A percentile compares a stretch with the other conserved stretches of the same genome.
These are phyloP conservation scores for Nycticorax nycticorax DNA, from an alignment of 2,113 vertebrate species.

Conservation along the genomic window DNA sequence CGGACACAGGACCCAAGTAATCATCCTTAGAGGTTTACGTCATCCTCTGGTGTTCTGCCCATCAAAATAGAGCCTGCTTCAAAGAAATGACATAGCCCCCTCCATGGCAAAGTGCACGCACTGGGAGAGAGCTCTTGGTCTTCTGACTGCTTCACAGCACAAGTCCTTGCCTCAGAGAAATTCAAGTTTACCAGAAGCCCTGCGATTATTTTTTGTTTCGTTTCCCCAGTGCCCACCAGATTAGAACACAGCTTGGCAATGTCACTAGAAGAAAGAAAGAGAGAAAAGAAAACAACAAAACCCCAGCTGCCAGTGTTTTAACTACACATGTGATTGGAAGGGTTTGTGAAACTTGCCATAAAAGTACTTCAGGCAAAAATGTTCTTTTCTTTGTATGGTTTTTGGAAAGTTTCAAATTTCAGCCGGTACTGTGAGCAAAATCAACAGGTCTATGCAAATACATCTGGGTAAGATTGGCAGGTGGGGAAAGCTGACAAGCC, in stretches of 20 bases:
- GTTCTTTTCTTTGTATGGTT: constrained; percentile 19
- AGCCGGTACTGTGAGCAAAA: not conserved
- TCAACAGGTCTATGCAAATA: not conserved
- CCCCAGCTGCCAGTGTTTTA: not conserved
- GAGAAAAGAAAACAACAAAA: constrained; percentile 22
- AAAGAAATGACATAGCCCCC: constrained; percentile 67
- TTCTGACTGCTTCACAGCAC: constrained; percentile 57
- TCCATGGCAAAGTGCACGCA: constrained; percentile 56
- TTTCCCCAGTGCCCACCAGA: constrained; percentile 17
- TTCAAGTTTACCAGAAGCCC: constrained; percentile 14
- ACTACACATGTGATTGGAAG: not conserved
- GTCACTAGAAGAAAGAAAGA: constrained; percentile 22
- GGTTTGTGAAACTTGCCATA: constrained; percentile 41
- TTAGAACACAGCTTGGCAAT: constrained; percentile 59
- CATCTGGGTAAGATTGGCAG: not conserved
- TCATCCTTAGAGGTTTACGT: constrained; percentile 65
- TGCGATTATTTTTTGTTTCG: constrained; percentile 3
- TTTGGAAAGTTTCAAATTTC: constrained; percentile 34
- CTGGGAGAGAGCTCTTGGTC: constrained; percentile 56
- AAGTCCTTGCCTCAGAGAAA: constrained; percentile 36
- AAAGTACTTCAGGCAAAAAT: constrained; percentile 34
- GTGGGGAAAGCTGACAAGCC: not conserved
- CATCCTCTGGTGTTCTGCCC: constrained; percentile 73
- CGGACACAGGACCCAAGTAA: constrained; percentile 46
- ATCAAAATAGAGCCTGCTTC: constrained; percentile 73